A percentile compares a stretch with the other conserved stretches of the same genome.
These are phyloP conservation scores for Criorhina ranunculi DNA, from an alignment of 2,888 invertebrate species.

Conservation along the genomic window DNA sequence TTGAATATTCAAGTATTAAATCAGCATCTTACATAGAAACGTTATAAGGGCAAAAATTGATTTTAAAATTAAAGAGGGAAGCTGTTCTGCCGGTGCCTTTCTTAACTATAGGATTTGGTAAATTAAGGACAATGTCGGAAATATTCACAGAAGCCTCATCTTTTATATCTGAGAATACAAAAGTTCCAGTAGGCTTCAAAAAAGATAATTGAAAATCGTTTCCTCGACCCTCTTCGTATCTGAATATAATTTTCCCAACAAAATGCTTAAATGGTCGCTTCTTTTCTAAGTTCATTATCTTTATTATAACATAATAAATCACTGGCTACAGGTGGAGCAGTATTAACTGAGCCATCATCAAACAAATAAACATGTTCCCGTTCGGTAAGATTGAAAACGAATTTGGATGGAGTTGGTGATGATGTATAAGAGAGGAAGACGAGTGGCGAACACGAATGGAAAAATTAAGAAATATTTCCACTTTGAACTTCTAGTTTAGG, in stretches of 20 bases:
- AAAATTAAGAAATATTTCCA: too few relatives aligned
- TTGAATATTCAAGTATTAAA: too few relatives aligned
- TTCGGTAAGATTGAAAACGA: too few relatives aligned
- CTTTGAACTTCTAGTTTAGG: too few relatives aligned
- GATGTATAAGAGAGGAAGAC: too few relatives aligned
- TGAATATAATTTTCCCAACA: slow-evolving; percentile 13
- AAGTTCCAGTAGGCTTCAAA: slow-evolving; percentile 1
- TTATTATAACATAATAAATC: slow-evolving; percentile 22
- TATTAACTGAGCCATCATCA: background rate
- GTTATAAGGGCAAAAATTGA: background rate
- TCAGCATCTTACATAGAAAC: too few relatives aligned
- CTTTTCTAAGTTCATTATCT: slow-evolving; percentile 13
- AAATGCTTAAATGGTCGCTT: slow-evolving; percentile 25
- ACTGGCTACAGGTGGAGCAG: slow-evolving; percentile 1
- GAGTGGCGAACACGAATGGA: too few relatives aligned
- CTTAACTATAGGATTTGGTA: background rate
- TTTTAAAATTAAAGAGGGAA: background rate
- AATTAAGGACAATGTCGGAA: background rate
- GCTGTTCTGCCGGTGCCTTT: background rate
- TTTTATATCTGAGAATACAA: slow-evolving; percentile 3
- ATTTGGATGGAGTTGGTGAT: too few relatives aligned
- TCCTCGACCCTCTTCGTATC: background rate
- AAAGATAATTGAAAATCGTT: slow-evolving; percentile 9
- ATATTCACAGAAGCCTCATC: slow-evolving; percentile 1
- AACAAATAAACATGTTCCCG: too few relatives aligned